phyloP scores from a whole-genome alignment of 2,888 invertebrate genomes.

The Apomyelois bistriatella region DNA sequence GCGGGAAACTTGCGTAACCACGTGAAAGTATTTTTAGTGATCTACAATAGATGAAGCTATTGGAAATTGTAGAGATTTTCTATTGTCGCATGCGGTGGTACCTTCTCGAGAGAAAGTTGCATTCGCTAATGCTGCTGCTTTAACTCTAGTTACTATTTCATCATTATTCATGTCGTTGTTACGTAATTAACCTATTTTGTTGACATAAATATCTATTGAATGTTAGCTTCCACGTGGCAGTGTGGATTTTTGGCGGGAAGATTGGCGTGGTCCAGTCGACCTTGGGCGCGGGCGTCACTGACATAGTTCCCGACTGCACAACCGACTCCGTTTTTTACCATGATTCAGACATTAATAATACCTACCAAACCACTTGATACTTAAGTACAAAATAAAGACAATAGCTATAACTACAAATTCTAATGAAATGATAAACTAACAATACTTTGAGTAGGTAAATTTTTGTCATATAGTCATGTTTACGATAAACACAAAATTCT shows the following conservation, averaged over 20 bases:
- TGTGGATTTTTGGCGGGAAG: conserved; percentile 66
- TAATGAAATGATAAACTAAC: neutral
- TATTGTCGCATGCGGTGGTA: neutral
- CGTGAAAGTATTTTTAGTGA: conserved; percentile 55
- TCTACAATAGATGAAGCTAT: neutral
- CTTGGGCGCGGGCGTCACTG: conserved; percentile 74
- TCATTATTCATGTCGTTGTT: neutral
- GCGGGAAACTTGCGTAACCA: conserved; percentile 70
- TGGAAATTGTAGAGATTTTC: neutral
- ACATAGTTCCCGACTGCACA: conserved; percentile 71
- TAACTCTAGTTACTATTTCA: neutral
- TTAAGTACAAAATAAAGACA: conserved; percentile 2
- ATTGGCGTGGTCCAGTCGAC: conserved; percentile 54
- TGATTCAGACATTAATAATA: conserved; percentile 39
- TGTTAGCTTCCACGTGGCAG: conserved; percentile 41
- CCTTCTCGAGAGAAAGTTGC: neutral
- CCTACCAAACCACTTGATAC: conserved; percentile 9
- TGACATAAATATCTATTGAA: conserved; percentile 1
- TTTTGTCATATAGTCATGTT: too few relatives aligned
- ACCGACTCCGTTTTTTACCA: conserved; percentile 53
- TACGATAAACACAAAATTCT: neutral
- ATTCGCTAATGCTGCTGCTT: neutral
- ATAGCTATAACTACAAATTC: neutral
- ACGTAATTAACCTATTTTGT: neutral
- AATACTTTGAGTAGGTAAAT: too few relatives aligned